phyloP scores from a whole-genome alignment of 2,797 vertebrate species.

The Pelochelys cantorii region DNA sequence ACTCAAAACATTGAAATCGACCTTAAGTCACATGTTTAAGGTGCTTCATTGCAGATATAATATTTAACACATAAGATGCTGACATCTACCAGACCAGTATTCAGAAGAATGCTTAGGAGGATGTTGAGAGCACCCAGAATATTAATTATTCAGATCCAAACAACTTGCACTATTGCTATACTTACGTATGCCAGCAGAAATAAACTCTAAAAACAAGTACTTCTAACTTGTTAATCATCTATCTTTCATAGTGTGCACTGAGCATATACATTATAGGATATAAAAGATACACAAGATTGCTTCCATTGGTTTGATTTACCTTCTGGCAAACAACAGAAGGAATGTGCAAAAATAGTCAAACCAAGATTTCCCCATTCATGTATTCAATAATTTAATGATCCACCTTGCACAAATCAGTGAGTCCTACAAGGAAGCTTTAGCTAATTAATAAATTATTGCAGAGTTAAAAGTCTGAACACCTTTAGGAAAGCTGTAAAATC shows the following conservation, averaged over 20 bases:
- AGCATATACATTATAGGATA: background rate
- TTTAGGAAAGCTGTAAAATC: background rate
- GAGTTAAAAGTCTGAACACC: background rate
- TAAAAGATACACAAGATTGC: background rate
- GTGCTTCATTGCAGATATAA: background rate
- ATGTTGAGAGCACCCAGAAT: too few species aligned
- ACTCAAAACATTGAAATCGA: background rate
- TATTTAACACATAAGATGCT: background rate
- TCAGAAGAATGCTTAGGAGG: background rate
- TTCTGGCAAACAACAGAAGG: background rate
- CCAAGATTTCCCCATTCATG: background rate
- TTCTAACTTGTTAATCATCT: background rate
- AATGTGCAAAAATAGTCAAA: background rate
- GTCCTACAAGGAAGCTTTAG: background rate
- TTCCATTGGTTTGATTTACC: background rate
- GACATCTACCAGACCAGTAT: background rate
- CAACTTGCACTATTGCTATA: background rate
- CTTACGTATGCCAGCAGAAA: background rate
- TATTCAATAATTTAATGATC: background rate
- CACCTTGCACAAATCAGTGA: background rate
- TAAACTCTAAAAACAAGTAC: background rate
- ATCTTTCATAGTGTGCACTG: background rate
- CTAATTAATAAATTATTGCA: background rate
- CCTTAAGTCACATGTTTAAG: background rate
- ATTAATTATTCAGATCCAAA: background rate